phyloP scores from a whole-genome alignment of 1,140 invertebrate genomes.

The Maniola jurtina region DNA sequence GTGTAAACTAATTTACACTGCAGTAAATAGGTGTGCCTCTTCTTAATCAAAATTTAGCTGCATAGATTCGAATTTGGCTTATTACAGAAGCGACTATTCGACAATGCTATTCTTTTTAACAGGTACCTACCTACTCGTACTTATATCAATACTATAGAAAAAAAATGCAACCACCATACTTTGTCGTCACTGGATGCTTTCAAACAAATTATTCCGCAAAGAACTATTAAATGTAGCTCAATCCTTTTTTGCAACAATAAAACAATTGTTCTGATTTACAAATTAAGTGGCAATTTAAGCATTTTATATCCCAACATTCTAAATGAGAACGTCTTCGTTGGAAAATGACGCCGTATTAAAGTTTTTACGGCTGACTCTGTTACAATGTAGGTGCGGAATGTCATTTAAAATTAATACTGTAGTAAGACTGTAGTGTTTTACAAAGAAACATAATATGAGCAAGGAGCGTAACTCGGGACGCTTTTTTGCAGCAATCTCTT shows the following conservation, averaged over 20 bases:
- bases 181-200: background rate
- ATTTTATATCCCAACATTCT: slow-evolving; percentile 11
- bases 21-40: no score
- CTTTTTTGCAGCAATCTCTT: background rate
- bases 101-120: no score
- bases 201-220: background rate
- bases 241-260: slow-evolving; percentile 9
- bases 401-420: slow-evolving; percentile 19
- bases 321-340: slow-evolving; percentile 20
- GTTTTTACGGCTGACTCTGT: slow-evolving; percentile 20
- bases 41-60: no score
- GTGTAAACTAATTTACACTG: no score
- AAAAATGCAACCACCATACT: no score
- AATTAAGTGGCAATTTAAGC: slow-evolving; percentile 12
- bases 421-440: slow-evolving; percentile 4
- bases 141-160: no score
- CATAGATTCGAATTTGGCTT: no score
- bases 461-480: background rate
- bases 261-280: slow-evolving; percentile 11
- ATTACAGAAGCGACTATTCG: no score
- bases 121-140: no score
- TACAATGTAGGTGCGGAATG: slow-evolving; percentile 17
- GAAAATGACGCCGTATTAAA: slow-evolving; percentile 22
- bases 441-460: slow-evolving; percentile 6
- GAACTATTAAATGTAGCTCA: background rate